Conservation (phyloP, 2,797 vertebrate species). For the Anisognathus igniventris region DNA sequence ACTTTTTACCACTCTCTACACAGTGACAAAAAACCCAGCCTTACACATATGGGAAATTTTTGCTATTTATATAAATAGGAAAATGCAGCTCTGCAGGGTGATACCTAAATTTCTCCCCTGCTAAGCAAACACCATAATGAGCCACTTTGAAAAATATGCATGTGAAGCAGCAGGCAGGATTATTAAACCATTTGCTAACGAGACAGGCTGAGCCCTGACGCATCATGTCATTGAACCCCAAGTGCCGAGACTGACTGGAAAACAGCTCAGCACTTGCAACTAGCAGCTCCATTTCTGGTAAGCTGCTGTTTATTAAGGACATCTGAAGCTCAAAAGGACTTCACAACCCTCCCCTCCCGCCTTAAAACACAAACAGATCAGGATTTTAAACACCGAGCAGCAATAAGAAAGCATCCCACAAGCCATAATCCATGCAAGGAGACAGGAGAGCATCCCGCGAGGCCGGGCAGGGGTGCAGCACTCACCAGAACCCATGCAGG, state of each 20-base stretch:
- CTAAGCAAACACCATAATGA: background rate
- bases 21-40: background rate
- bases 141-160: background rate
- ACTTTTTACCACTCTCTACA: background rate
- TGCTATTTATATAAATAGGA: background rate
- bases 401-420: background rate
- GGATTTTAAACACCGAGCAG: background rate
- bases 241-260: background rate
- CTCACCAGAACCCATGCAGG: conserved; percentile 11
- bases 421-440: fast-evolving
- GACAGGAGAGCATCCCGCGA: background rate
- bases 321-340: background rate
- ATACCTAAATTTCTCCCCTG: background rate
- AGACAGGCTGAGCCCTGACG: background rate
- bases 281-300: background rate
- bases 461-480: background rate
- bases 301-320: background rate
- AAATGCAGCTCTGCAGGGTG: background rate
- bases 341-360: background rate
- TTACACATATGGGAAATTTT: fast-evolving
- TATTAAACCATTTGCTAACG: background rate
- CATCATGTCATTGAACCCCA: background rate
- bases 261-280: background rate
- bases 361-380: background rate
- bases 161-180: background rate